These are phyloP conservation scores for Caenorhabditis sp. DNA, from an alignment of 2,888 invertebrate genomes.

Conservation along the genomic window DNA sequence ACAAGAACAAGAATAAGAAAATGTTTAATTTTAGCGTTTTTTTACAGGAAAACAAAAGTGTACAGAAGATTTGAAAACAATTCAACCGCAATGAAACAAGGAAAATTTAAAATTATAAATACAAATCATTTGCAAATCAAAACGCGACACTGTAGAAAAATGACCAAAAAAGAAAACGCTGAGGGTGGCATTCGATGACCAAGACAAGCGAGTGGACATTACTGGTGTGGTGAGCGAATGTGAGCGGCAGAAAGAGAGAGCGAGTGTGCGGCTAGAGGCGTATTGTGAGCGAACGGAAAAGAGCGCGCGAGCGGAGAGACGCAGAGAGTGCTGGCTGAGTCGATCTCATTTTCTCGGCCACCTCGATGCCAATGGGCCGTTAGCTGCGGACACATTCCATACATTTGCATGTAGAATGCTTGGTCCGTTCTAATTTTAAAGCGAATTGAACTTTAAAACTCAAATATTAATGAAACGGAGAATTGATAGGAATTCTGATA, in stretches of 20 bases:
- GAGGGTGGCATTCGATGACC: slow-evolving; percentile 11
- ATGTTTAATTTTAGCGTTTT: not conserved
- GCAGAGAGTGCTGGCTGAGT: slow-evolving; percentile 8
- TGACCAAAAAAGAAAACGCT: not conserved
- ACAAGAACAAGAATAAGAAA: too few relatives aligned
- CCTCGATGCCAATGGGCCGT: too few relatives aligned
- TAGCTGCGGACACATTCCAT: not conserved
- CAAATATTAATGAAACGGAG: not conserved
- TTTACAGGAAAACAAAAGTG: not conserved
- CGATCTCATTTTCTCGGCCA: slow-evolving; percentile 5
- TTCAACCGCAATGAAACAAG: too few relatives aligned
- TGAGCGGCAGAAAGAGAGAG: slow-evolving; percentile 3
- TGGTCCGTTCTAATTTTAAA: not conserved
- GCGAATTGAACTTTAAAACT: not conserved
- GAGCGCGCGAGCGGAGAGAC: slow-evolving; percentile 1
- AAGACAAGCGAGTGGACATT: slow-evolving; percentile 21
- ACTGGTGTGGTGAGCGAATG: slow-evolving; percentile 10
- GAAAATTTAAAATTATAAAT: too few relatives aligned
- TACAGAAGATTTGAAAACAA: too few relatives aligned
- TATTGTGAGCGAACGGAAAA: not conserved
- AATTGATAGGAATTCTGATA: not conserved
- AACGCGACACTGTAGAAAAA: not conserved
- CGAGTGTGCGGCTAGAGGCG: not conserved
- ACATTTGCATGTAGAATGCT: not conserved
- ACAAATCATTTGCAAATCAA: too few relatives aligned